Evolutionary conservation across 2,888 invertebrate species (phyloP).

Genomic region (Elegia similella): DNA sequence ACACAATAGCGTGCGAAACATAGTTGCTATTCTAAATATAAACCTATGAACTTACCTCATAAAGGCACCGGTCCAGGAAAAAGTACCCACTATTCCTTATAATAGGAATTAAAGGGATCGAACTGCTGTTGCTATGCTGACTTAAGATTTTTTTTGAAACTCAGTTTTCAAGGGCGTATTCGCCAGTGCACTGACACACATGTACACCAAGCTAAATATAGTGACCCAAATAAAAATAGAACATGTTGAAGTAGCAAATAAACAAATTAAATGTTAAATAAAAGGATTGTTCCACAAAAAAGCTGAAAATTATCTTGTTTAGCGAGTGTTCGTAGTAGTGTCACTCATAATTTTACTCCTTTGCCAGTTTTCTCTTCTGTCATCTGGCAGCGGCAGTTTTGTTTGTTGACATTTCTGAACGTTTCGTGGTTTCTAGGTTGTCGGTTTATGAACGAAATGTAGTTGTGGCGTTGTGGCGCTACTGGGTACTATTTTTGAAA

Average conservation of each 20-base stretch:
- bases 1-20: slow-evolving; percentile 1
- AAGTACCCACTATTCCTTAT: slow-evolving; percentile 45
- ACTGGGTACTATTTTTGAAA: no score
- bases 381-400: background rate
- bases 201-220: slow-evolving; percentile 32
- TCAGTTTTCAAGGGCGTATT: slow-evolving; percentile 75
- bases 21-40: slow-evolving; percentile 9
- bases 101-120: slow-evolving; percentile 55
- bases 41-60: slow-evolving; percentile 53
- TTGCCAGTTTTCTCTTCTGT: slow-evolving; percentile 26
- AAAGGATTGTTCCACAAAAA: slow-evolving; percentile 46
- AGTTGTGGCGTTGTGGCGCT: no score
- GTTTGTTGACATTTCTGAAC: slow-evolving; percentile 21
- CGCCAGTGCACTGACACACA: slow-evolving; percentile 44
- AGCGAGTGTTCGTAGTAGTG: slow-evolving; percentile 45
- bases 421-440: background rate
- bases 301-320: slow-evolving; percentile 49
- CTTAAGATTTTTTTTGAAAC: slow-evolving; percentile 66
- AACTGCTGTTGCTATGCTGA: slow-evolving; percentile 78
- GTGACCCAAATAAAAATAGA: slow-evolving; percentile 32
- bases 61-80: slow-evolving; percentile 53
- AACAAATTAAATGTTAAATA: slow-evolving; percentile 38
- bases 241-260: slow-evolving; percentile 29
- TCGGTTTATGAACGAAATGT: no score
- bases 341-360: slow-evolving; percentile 38